Conservation (phyloP, 2,797 vertebrate genomes). For the Pipistrellus nathusii region DNA sequence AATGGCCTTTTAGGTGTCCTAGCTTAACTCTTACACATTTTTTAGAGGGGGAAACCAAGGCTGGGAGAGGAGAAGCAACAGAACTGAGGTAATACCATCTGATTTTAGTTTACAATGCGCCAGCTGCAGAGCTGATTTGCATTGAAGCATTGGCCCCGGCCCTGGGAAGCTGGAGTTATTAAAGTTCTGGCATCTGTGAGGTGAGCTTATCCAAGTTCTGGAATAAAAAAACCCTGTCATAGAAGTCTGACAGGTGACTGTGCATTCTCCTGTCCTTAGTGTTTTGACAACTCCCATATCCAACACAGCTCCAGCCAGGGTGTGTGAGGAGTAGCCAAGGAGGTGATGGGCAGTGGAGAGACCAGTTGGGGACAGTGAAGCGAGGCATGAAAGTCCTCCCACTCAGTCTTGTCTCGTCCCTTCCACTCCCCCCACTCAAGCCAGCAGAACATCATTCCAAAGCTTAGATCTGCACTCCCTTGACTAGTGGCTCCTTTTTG, state of each 20-base stretch:
- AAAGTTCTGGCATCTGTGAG: background rate
- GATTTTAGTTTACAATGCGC: background rate
- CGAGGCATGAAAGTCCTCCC: fast-evolving
- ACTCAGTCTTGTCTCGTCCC: background rate
- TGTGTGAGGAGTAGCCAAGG: fast-evolving
- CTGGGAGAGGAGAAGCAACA: background rate
- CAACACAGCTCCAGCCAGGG: no score
- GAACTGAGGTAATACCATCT: background rate
- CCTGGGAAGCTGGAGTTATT: background rate
- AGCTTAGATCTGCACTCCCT: background rate
- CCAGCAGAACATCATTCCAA: no score
- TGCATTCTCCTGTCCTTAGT: background rate
- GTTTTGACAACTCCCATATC: background rate
- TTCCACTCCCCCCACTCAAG: fast-evolving
- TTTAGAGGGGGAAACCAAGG: background rate
- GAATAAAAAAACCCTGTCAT: background rate
- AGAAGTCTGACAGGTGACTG: background rate
- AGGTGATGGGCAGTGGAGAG: background rate
- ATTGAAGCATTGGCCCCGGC: background rate
- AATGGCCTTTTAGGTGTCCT: background rate
- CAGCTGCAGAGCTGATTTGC: background rate
- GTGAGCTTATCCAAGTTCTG: background rate
- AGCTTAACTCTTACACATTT: background rate
- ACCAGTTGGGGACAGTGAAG: no score
- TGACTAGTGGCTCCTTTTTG: no score